phyloP scores from a whole-genome alignment of 2,888 invertebrate genomes.

The Pachydiplax longipennis region DNA sequence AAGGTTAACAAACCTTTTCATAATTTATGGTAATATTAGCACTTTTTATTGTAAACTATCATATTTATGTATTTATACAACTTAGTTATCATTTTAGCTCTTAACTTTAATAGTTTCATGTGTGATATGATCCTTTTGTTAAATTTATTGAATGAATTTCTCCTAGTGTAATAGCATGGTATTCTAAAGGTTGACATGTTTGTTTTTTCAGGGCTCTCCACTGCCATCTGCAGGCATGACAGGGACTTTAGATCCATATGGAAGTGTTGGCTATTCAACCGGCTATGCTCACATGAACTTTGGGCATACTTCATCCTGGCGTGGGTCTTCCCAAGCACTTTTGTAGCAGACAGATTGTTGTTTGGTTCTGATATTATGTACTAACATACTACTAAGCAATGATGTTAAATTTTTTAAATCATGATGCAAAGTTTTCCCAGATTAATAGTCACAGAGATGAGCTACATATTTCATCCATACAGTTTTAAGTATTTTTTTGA shows the following conservation, averaged over 20 bases:
- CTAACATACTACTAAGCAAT: background rate
- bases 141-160: background rate
- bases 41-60: too few relatives aligned
- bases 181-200: background rate
- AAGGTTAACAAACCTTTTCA: too few relatives aligned
- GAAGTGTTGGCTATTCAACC: constrained; percentile 64
- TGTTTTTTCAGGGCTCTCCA: background rate
- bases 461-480: background rate
- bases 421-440: background rate
- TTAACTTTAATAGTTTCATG: too few relatives aligned
- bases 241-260: constrained; percentile 55
- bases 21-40: too few relatives aligned
- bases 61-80: too few relatives aligned
- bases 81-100: too few relatives aligned
- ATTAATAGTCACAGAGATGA: background rate
- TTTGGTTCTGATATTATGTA: background rate
- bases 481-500: background rate
- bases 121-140: background rate
- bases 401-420: background rate
- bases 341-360: background rate
- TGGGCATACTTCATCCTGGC: constrained; percentile 62
- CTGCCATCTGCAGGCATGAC: constrained; percentile 8
- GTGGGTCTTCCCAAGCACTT: constrained; percentile 58
- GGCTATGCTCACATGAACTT: constrained; percentile 63
- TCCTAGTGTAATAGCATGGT: background rate